Evolutionary conservation across 1,140 invertebrate genomes (phyloP).

Genomic region (Mactra quadrangularis): DNA sequence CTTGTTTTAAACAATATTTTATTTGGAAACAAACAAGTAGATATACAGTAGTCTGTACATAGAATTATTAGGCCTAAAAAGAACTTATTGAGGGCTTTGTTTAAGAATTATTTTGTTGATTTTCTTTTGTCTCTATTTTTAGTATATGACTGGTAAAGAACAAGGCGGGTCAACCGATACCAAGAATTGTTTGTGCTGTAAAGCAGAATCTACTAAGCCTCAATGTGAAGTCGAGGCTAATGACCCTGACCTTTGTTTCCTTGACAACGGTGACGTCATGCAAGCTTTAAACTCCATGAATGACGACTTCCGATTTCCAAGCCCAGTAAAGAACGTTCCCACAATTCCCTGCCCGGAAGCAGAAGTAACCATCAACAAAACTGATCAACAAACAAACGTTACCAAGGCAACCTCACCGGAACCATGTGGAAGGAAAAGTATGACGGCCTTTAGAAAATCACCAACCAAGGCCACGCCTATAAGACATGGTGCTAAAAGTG

Average conservation of each 20-base stretch:
- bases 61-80: too few relatives aligned
- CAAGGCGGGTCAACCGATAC: background rate
- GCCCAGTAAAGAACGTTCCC: constrained; percentile 10
- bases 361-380: background rate
- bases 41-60: too few relatives aligned
- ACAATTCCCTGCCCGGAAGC: background rate
- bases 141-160: constrained; percentile 42
- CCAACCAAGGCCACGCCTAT: background rate
- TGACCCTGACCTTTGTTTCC: constrained; percentile 8
- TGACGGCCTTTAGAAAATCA: background rate
- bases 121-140: too few relatives aligned
- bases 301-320: constrained; percentile 36
- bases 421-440: background rate
- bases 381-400: background rate
- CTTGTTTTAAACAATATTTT: too few relatives aligned
- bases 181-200: constrained; percentile 20
- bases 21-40: too few relatives aligned
- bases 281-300: background rate
- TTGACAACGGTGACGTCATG: constrained; percentile 38
- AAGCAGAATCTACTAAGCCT: constrained; percentile 6
- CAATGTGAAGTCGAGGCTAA: background rate
- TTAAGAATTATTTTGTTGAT: too few relatives aligned
- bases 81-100: too few relatives aligned
- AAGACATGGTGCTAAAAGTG: background rate
- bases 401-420: background rate